phyloP scores from a whole-genome alignment of 1,140 invertebrate genomes.

The Popillia japonica region DNA sequence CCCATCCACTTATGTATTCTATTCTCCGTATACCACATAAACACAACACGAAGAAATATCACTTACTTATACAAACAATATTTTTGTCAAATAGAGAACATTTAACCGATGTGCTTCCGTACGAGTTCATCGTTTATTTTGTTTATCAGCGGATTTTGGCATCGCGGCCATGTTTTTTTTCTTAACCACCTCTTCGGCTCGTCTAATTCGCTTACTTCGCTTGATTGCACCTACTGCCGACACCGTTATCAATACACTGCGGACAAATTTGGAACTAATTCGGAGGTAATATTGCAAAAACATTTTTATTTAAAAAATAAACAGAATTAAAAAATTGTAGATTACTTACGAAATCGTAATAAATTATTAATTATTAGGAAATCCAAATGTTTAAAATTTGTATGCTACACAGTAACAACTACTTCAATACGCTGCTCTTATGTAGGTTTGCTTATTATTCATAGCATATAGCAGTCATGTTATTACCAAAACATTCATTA shows the following conservation, averaged over 20 bases:
- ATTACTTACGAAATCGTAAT: no score
- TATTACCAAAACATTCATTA: no score
- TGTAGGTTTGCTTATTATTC: no score
- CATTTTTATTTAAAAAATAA: no score
- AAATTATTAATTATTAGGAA: no score
- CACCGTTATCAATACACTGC: constrained; percentile 33
- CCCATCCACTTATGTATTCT: constrained; percentile 10
- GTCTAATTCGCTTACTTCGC: constrained; percentile 21
- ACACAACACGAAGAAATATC: constrained; percentile 12
- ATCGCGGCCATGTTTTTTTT: constrained; percentile 39
- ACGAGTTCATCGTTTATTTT: constrained; percentile 39
- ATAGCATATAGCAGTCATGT: no score
- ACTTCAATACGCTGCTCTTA: no score
- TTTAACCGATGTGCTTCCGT: not conserved
- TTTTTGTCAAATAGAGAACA: not conserved
- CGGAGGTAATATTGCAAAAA: no score
- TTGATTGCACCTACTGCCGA: constrained; percentile 30
- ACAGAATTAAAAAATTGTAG: no score
- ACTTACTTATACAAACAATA: not conserved
- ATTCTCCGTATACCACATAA: not conserved
- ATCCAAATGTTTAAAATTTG: no score
- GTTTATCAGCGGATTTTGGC: constrained; percentile 38
- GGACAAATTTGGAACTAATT: constrained; percentile 31
- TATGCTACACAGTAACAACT: no score
- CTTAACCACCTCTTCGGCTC: constrained; percentile 37